These are phyloP conservation scores for Wiebesia pumilae DNA, from an alignment of 1,140 invertebrate genomes.

Conservation along the genomic window DNA sequence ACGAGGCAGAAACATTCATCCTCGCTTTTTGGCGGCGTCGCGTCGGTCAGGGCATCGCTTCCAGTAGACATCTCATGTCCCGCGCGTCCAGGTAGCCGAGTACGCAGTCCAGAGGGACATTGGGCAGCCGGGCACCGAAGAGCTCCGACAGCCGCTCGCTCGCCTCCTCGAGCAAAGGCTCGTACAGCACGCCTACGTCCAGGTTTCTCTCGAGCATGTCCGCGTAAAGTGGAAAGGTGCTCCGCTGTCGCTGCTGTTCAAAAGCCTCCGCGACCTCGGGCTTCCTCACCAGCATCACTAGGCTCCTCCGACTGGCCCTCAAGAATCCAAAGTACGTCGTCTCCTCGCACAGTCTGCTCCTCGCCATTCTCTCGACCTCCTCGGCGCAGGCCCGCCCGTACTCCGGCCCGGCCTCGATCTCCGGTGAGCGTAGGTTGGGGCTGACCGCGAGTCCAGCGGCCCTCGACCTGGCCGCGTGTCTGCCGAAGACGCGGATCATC, in stretches of 20 bases:
- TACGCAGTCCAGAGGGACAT: not conserved
- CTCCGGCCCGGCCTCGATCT: not conserved
- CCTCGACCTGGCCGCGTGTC: not conserved
- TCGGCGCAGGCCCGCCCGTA: not conserved
- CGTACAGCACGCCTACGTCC: not conserved
- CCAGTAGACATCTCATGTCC: not conserved
- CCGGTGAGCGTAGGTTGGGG: not conserved
- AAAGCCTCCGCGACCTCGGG: not conserved
- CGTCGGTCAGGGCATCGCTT: not conserved
- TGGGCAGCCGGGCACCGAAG: not conserved
- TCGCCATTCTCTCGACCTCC: not conserved
- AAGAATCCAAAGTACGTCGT: conserved; percentile 12
- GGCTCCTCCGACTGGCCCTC: not conserved
- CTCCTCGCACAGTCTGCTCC: not conserved
- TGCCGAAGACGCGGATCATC: not conserved
- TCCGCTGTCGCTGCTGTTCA: not conserved
- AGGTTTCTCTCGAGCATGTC: conserved; percentile 20
- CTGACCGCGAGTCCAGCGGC: not conserved
- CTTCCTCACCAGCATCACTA: not conserved
- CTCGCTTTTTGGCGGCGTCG: too few species aligned
- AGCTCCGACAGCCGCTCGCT: not conserved
- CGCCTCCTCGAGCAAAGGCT: not conserved
- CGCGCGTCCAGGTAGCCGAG: not conserved
- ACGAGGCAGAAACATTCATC: too few species aligned
- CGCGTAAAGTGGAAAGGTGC: conserved; percentile 10